Conservation (phyloP, 2,113 vertebrate species). For the Melanerpes formicivorus region DNA sequence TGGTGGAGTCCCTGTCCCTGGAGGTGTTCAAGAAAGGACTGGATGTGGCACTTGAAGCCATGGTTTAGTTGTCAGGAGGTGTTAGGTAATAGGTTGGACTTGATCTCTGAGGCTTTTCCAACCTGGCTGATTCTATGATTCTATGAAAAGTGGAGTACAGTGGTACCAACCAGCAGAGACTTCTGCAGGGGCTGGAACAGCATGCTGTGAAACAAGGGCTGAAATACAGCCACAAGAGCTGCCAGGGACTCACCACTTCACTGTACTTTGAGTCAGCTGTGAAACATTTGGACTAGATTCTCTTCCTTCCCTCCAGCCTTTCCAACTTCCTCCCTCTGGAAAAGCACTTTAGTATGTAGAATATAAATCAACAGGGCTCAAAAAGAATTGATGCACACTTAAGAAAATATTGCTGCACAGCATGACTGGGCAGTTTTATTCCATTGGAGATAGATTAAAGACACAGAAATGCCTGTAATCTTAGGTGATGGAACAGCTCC, state of each 20-base stretch:
- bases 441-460: constrained; percentile 1
- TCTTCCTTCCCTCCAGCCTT: constrained; percentile 23
- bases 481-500: constrained; percentile 34
- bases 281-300: constrained; percentile 37
- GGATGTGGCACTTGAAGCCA: too few species aligned
- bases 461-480: constrained; percentile 41
- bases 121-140: too few species aligned
- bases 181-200: not conserved
- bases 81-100: too few species aligned
- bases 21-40: too few species aligned
- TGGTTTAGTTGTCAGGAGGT: too few species aligned
- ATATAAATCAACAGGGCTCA: constrained; percentile 38
- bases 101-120: too few species aligned
- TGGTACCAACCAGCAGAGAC: constrained; percentile 2
- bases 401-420: constrained; percentile 48
- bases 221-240: not conserved
- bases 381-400: not conserved
- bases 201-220: not conserved
- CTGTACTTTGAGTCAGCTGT: constrained; percentile 1
- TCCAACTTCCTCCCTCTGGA: constrained; percentile 33
- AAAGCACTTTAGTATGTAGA: constrained; percentile 27
- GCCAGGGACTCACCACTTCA: not conserved
- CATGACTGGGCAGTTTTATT: constrained; percentile 10
- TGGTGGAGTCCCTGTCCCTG: too few species aligned
- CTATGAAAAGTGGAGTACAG: not conserved